Percentiles rank a stretch among this genome's conserved stretches.
These are phyloP conservation scores for Zophobas atratus DNA, from an alignment of 1,140 invertebrate genomes.

Conservation along the genomic window DNA sequence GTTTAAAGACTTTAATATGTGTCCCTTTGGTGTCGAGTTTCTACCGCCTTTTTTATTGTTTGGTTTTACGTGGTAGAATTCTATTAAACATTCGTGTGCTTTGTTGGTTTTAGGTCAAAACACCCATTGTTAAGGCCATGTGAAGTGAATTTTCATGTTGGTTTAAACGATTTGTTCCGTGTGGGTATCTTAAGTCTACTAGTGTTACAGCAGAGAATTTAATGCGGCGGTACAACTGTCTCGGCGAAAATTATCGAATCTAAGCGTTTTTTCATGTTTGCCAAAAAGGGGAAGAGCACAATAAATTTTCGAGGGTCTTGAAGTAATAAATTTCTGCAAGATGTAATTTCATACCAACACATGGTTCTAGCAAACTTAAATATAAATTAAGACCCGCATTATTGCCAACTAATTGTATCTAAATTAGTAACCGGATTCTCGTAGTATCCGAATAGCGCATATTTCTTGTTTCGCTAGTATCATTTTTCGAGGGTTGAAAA, in stretches of 20 bases:
- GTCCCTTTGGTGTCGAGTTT: conserved; percentile 31
- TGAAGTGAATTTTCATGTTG: conserved; percentile 39
- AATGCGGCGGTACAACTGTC: not conserved
- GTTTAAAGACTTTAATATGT: conserved; percentile 30
- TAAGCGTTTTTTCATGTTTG: conserved; percentile 1
- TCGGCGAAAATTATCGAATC: not conserved
- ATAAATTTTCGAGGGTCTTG: conserved; percentile 44
- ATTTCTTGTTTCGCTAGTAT: conserved; percentile 24
- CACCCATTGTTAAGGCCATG: conserved; percentile 30
- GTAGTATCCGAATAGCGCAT: not conserved
- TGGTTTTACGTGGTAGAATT: conserved; percentile 34
- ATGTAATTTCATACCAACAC: conserved; percentile 53
- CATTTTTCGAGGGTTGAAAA: conserved; percentile 46
- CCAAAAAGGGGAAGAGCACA: conserved; percentile 22
- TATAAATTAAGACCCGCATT: conserved; percentile 52
- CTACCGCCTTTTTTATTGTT: conserved; percentile 34
- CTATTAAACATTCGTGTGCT: conserved; percentile 33
- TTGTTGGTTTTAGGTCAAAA: conserved; percentile 39
- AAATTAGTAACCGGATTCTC: conserved; percentile 51
- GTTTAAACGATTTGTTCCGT: conserved; percentile 14
- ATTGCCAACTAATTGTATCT: conserved; percentile 54
- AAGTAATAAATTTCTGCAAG: conserved; percentile 47
- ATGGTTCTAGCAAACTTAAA: conserved; percentile 50
- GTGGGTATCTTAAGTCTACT: conserved; percentile 6
- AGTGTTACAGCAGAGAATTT: not conserved